phyloP scores from a whole-genome alignment of 2,888 invertebrate genomes.

The Microdon myrmicae region DNA sequence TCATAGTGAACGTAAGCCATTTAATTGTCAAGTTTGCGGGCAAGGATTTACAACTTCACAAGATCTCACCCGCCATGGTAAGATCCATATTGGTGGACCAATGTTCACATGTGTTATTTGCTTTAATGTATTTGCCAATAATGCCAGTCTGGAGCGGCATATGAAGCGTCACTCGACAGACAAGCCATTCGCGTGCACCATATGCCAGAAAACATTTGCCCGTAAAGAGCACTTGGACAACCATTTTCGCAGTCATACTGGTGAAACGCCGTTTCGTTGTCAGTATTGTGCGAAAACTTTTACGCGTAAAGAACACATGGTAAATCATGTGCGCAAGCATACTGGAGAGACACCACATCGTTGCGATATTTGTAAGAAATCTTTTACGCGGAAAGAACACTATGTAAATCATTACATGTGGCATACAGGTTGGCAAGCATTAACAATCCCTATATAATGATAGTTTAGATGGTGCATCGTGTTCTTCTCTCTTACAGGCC shows the following conservation, averaged over 20 bases:
- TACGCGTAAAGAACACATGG: slow-evolving; percentile 86
- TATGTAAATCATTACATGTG: slow-evolving; percentile 84
- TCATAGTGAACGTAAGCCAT: slow-evolving; percentile 86
- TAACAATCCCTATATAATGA: slow-evolving; percentile 24
- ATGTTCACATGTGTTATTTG: slow-evolving; percentile 80
- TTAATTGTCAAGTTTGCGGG: slow-evolving; percentile 83
- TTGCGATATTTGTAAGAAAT: slow-evolving; percentile 86
- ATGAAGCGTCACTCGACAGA: slow-evolving; percentile 85
- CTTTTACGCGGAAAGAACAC: slow-evolving; percentile 88
- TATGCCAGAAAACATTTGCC: slow-evolving; percentile 87
- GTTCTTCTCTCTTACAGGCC: slow-evolving; percentile 69
- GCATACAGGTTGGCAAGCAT: slow-evolving; percentile 70
- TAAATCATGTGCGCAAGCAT: slow-evolving; percentile 85
- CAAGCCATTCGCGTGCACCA: slow-evolving; percentile 85
- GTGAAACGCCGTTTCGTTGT: slow-evolving; percentile 87
- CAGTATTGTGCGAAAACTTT: slow-evolving; percentile 86
- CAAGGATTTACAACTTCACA: slow-evolving; percentile 84
- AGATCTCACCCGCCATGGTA: slow-evolving; percentile 83
- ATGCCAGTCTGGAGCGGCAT: slow-evolving; percentile 77
- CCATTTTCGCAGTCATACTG: slow-evolving; percentile 83
- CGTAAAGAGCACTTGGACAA: slow-evolving; percentile 88
- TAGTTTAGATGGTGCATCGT: slow-evolving; percentile 27
- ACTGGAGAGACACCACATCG: slow-evolving; percentile 87
- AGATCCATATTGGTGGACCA: slow-evolving; percentile 83
- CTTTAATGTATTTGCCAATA: slow-evolving; percentile 80